Base-by-base conservation (phyloP, 2,888 invertebrate species). In the Busseola fusca region DNA sequence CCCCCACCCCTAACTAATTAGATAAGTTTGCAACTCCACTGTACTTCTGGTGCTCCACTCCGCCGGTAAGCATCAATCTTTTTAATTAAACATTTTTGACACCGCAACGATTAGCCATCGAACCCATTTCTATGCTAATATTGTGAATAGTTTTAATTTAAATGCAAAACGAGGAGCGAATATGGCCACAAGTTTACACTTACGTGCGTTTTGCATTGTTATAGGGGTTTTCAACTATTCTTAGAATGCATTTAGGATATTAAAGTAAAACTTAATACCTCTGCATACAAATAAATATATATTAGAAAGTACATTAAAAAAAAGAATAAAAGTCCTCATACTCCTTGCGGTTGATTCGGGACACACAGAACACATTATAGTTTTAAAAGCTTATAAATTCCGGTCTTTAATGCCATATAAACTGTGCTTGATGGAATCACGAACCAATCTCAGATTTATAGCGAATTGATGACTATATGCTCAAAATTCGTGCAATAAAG, bases 71-170 rank as follows among this genome's bases (percentile, higher is more conserved):
- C 95, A 95, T 95, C 94, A 95, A 95, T 95, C 95, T 95, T 95
- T 95, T 94, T 95, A 95, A 95, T 95, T 95, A 95, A 95, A 95
- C 93, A 95, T 94, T 95, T 95, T 95, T 95, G 95, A 95, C 95
- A 94, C 93, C 93, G 91, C 93, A 90, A 88, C 93, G 94, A 95
- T 95, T 95, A 95, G 92, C 93, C 89, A 93, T 94, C 93, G 92
- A 93, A 92, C 89, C 92, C 88, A 92, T 93, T 92, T 92, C 91
- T 92, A 93, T 93, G 93, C 90, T 92, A 93, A 93, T 93, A 89
- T 82, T 83, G 84, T 85, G 88, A 89, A 91, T 91, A 92, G 92
- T 92, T 91, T 91, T 91, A 89, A 90, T 90, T 91, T 90, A 91
- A 91, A 91, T 91, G 90, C 89, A 88, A 92, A 91, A 89, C 88